Evolutionary conservation across 1,140 invertebrate species (phyloP), one percentile per base, ranked within the genome.

Genomic region (Heliconius eleuchia): DNA sequence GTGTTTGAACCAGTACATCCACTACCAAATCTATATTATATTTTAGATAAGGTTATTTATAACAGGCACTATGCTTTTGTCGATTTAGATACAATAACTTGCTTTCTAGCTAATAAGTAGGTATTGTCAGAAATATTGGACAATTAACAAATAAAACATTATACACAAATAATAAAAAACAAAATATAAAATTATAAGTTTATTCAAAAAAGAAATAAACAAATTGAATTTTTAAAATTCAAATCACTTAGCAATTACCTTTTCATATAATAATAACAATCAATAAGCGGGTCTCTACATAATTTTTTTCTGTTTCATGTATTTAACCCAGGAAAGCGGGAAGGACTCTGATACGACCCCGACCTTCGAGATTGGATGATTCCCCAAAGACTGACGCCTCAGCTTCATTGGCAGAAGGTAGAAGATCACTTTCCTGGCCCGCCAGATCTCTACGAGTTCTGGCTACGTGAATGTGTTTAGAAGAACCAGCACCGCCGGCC

Each of bases 251-350:
- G 8, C 9, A 9, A 16, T 8, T 66, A 66, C 3, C 3, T 66
- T 66, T 30, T 13, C 23, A 30, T 66, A 52, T 5, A 27, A 66
- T 30, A 27, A 66, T 27, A 66, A 66, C 60, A 19, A 39, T 71
- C 34, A 34, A 39, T 71, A 37, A 71, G n/a, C 19, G 30, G 71
- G 7, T 71, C 34, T 71, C 13, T 3, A 66, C 1, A 60, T 27
- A 13, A 13, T 16, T 11, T 30, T 27, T 13, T 30, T 27, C 9
- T 3, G 23, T 0, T 66, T 13, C n/a, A 27, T 13, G 0, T 66
- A 50, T 60, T 79, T 81, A 94, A 76, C 92, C 92, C 30, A 94
- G 88, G 80, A 87, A 94, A 16, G 90, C 91, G 7, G 92, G 92
- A 9, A 94, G 82, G 5, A 94, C 92, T 60, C 83, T 86, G 55